Base-by-base conservation (phyloP, 2,888 invertebrate species). In the Drosophila anceps region DNA sequence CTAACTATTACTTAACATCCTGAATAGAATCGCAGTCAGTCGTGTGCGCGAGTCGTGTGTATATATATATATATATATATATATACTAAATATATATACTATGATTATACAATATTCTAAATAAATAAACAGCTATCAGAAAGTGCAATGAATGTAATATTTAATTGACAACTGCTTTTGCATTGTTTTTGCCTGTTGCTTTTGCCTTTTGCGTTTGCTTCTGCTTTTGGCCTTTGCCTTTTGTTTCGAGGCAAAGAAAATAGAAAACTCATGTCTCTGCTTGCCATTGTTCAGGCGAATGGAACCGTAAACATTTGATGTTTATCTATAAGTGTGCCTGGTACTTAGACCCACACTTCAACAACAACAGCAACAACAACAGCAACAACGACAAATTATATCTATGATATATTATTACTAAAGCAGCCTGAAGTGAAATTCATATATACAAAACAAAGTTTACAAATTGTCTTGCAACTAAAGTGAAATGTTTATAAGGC, bases 261-360 rank as follows among this genome's bases (percentile, higher is more conserved):
- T 53, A 33, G 46, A 68, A 55, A 57, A 39, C 37, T 33, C 50
- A 24, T 37, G 41, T 43, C 33, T 27, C 37, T 65, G 44, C 51
- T 72, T n/a, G 0, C 46, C 57, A 59, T 75, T 76, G 65, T 55
- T 46, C 33, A 29, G 35, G 15, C 50, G 46, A 48, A 54, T 55
- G 35, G 46, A 53, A 50, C 35, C 66, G 78, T 62, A 77, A 73
- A 76, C 60, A 76, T 58, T 76, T 65, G 29, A 46, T 73, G 69
- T 73, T 70, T 73, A 70, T 74, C 74, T 66, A 9, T 35, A 50
- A 66, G 44, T 74, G 51, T 66, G 66, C 33, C 64, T 48, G 48
- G 37, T 6, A 29, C 51, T 20, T 5, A 29, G n/a, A 43, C 35
- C 35, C 33, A 29, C 31, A 59, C 44, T 24, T 20, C 15, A 54